These are phyloP conservation scores for Pinctada fucata DNA, from an alignment of 2,888 invertebrate species.

Conservation along the genomic window DNA sequence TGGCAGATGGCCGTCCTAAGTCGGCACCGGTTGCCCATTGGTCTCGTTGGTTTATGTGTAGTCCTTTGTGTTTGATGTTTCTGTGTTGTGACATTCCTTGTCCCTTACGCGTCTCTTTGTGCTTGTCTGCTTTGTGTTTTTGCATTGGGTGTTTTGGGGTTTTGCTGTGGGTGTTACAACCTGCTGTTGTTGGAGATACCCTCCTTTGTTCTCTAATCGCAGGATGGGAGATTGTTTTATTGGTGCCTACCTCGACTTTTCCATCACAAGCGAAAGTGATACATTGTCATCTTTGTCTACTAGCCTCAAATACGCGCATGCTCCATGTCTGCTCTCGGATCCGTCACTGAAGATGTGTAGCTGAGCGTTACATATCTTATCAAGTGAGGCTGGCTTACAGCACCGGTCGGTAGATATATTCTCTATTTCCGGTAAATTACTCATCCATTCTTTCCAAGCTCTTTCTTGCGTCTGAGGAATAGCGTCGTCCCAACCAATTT, in stretches of 20 bases:
- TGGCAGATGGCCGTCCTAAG: too few species aligned
- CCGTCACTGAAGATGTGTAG: constrained; percentile 48
- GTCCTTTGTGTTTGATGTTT: too few species aligned
- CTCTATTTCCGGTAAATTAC: constrained; percentile 33
- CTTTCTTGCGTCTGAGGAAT: constrained; percentile 18
- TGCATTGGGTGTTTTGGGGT: too few species aligned
- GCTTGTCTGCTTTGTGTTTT: too few species aligned
- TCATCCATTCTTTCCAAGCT: constrained; percentile 46
- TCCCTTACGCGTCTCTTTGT: too few species aligned
- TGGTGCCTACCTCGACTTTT: constrained; percentile 40
- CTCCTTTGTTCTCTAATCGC: constrained; percentile 12
- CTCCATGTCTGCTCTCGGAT: constrained; percentile 39
- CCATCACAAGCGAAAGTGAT: constrained; percentile 18
- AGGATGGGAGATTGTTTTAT: constrained; percentile 36
- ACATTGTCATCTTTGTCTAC: constrained; percentile 22
- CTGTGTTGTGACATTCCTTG: too few species aligned
- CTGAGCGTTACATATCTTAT: constrained; percentile 17
- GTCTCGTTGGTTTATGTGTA: too few species aligned
- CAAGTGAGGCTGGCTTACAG: constrained; percentile 24
- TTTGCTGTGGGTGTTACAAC: too few species aligned
- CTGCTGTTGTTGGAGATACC: too few species aligned
- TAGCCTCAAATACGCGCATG: constrained; percentile 37
- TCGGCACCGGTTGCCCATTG: too few species aligned
- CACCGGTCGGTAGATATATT: constrained; percentile 40
- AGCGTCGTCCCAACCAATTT: constrained; percentile 46